Percentiles rank a stretch among this genome's conserved stretches.
Conservation (phyloP, 2,888 invertebrate species). For the Hyles lineata region DNA sequence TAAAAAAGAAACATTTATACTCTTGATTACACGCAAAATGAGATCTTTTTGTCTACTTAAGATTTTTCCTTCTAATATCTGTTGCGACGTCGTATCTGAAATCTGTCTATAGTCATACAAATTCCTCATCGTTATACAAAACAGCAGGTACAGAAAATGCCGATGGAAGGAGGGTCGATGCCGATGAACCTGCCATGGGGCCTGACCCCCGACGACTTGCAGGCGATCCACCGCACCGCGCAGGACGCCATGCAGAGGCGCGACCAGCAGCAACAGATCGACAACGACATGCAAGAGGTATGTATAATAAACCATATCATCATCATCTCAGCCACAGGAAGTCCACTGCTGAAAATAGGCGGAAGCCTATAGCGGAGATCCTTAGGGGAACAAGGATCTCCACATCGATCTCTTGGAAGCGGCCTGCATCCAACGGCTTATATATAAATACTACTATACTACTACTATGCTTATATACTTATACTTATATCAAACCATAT, state of each 20-base stretch:
- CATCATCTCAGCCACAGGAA: too few species aligned
- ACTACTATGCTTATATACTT: too few species aligned
- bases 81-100: too few species aligned
- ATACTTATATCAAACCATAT: slow-evolving; percentile 30
- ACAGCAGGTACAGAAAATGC: slow-evolving; percentile 67
- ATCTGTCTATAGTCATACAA: too few species aligned
- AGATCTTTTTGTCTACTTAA: neutral
- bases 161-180: slow-evolving; percentile 68
- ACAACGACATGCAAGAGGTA: slow-evolving; percentile 82
- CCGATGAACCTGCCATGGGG: slow-evolving; percentile 79
- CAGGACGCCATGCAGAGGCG: slow-evolving; percentile 73
- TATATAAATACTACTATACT: too few species aligned
- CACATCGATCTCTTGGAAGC: too few species aligned
- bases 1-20: neutral
- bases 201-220: slow-evolving; percentile 74
- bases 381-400: too few species aligned
- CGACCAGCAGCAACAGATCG: slow-evolving; percentile 72
- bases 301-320: slow-evolving; percentile 33
- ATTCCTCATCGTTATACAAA: neutral
- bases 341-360: too few species aligned
- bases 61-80: too few species aligned
- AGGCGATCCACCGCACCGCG: slow-evolving; percentile 75
- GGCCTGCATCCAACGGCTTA: too few species aligned
- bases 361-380: too few species aligned
- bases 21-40: neutral